Evolutionary conservation across 2,888 invertebrate genomes (phyloP), one percentile per base, ranked within the genome.

Genomic region (Ditylenchus weischeri): DNA sequence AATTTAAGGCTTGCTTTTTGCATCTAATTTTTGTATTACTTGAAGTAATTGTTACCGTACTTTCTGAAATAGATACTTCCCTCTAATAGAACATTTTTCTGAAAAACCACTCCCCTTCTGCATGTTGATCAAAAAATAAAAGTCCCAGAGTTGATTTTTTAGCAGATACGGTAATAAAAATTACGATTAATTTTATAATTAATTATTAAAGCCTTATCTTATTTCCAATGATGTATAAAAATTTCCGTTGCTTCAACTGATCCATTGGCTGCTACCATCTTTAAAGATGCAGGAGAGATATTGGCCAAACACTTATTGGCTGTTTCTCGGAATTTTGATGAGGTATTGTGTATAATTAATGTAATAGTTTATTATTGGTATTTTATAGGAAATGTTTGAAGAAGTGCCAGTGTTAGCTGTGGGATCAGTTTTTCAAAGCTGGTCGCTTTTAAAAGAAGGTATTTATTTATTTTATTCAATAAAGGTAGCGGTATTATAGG

Each of bases 231-330:
- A 36, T 13, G 1, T 60, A 21, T 15, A 59, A 50, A n/a, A 36
- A 11, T 23, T 62, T 51, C 13, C 64, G 87, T 89, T 68, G 90
- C 90, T 0, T 86, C 86, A 65, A 84, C 88, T 57, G 94, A 96
- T 84, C 84, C 87, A 0, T 85, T 95, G 1, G 88, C 90, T 69
- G 81, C 85, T 18, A 87, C 88, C 75, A 83, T 91, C 0, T 92
- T 93, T 82, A 81, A 85, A 71, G 86, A 90, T 83, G 88, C 90
- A 78, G 90, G 92, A 49, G 78, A 84, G 69, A 83, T 86, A 65
- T 85, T 90, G 65, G 91, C 89, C 0, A 87, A 87, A 63, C 88
- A 89, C 80, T 86, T 92, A 15, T 83, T 87, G 7, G 89, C 90
- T 0, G 84, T 90, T 48, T 83, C 87, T 38, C 86, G 86, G 1